Percentiles rank a stretch among this genome's conserved stretches.
Conservation (phyloP, 2,888 invertebrate species). For the Brachycybe producta region DNA sequence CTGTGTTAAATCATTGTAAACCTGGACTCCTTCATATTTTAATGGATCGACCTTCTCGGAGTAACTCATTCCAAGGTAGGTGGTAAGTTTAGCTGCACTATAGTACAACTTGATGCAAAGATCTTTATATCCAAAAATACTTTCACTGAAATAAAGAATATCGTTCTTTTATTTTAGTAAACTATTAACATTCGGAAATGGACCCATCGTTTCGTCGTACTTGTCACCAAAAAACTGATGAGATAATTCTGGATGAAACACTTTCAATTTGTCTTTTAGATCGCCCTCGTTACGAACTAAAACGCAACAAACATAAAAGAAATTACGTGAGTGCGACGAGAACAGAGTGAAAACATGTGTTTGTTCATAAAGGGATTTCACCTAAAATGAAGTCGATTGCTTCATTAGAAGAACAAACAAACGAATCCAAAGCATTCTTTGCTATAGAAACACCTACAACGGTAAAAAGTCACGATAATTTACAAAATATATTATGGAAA, state of each 20-base stretch:
- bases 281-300: slow-evolving; percentile 49
- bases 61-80: slow-evolving; percentile 64
- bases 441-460: slow-evolving; percentile 16
- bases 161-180: not conserved
- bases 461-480: no score
- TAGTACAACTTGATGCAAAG: slow-evolving; percentile 64
- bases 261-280: slow-evolving; percentile 47
- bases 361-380: slow-evolving; percentile 25
- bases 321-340: not conserved
- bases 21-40: slow-evolving; percentile 37
- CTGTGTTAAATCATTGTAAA: no score
- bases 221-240: slow-evolving; percentile 86
- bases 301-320: slow-evolving; percentile 19
- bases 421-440: slow-evolving; percentile 15
- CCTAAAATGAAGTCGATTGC: slow-evolving; percentile 45
- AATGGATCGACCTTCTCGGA: slow-evolving; percentile 47
- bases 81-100: slow-evolving; percentile 63
- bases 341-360: not conserved
- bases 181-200: not conserved
- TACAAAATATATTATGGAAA: no score
- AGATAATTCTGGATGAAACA: slow-evolving; percentile 72
- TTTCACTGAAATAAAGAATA: slow-evolving; percentile 47
- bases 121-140: slow-evolving; percentile 85
- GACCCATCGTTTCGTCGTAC: slow-evolving; percentile 36
- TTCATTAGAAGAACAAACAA: slow-evolving; percentile 34